phyloP scores from a whole-genome alignment of 2,113 vertebrate species.

The Nipponia nippon region DNA sequence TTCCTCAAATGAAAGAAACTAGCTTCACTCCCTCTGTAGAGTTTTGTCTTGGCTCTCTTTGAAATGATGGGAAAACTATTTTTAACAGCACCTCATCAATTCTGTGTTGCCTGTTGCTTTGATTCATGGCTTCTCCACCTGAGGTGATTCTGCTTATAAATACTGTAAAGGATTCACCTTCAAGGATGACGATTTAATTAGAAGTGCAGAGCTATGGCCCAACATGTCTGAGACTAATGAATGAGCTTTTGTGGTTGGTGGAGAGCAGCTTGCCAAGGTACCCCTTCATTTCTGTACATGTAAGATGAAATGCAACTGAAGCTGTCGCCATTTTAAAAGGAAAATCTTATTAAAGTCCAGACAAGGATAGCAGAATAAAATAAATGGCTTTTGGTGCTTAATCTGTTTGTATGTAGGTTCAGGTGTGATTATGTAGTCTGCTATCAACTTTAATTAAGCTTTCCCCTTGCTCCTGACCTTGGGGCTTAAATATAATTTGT shows the following conservation, averaged over 20 bases:
- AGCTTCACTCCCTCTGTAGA: background rate
- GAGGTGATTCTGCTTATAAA: constrained; percentile 11
- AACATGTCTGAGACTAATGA: constrained; percentile 3
- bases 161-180: constrained; percentile 41
- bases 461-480: constrained; percentile 31
- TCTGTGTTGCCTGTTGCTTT: background rate
- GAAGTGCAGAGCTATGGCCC: constrained; percentile 8
- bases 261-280: constrained; percentile 19
- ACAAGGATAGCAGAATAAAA: background rate
- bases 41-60: background rate
- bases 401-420: constrained; percentile 25
- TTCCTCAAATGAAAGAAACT: background rate
- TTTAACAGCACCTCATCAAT: constrained; percentile 15
- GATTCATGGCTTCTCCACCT: background rate
- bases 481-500: constrained; percentile 5
- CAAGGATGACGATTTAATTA: constrained; percentile 41
- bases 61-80: background rate
- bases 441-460: constrained; percentile 42
- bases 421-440: constrained; percentile 16
- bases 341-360: constrained; percentile 15
- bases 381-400: background rate
- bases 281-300: background rate
- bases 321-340: background rate
- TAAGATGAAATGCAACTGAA: background rate
- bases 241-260: background rate